phyloP scores from a whole-genome alignment of 2,113 vertebrate species.

The Hydropotes inermis region DNA sequence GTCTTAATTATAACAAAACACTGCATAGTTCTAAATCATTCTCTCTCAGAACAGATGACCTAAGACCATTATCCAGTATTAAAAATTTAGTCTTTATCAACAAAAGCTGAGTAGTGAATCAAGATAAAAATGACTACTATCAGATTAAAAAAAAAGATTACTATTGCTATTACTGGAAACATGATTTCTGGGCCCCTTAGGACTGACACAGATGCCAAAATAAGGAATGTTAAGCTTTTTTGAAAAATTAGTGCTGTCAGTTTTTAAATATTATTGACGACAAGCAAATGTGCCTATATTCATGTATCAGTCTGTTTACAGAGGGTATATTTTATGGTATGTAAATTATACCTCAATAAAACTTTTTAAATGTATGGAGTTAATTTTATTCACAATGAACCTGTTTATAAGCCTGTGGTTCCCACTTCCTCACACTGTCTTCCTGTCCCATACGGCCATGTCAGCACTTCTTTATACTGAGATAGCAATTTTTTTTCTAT shows the following conservation, averaged over 20 bases:
- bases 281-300: not conserved
- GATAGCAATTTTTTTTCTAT: not conserved
- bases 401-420: not conserved
- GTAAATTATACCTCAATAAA: not conserved
- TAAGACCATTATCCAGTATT: not conserved
- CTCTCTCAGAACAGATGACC: not conserved
- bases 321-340: not conserved
- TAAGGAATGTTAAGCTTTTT: not conserved
- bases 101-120: not conserved
- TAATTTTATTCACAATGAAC: not conserved
- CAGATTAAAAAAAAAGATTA: not conserved
- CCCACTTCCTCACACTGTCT: not conserved
- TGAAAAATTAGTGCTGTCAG: not conserved
- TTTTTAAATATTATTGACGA: not conserved
- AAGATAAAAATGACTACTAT: not conserved
- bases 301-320: not conserved
- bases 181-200: not conserved
- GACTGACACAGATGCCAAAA: not conserved
- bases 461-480: not conserved
- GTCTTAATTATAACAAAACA: not conserved
- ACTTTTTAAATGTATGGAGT: not conserved
- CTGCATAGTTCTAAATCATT: not conserved
- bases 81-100: conserved; percentile 11
- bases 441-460: not conserved
- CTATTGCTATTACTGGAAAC: not conserved